Evolutionary conservation across 2,888 invertebrate genomes (phyloP).

Genomic region (Morinoia aosen): DNA sequence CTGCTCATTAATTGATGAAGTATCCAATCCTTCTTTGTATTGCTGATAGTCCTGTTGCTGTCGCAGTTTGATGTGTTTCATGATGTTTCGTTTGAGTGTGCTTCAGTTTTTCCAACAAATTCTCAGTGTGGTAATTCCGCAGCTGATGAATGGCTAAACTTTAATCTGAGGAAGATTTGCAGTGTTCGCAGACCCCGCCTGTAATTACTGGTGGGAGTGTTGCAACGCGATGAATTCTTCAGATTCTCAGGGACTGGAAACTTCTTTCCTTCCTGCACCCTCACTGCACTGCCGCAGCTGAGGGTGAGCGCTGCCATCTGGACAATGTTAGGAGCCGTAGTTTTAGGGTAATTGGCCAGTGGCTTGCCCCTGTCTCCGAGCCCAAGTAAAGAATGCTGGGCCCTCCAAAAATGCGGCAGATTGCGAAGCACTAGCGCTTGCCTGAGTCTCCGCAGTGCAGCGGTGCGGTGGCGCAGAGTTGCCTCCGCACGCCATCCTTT

Average conservation of each 20-base stretch:
- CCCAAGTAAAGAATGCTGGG: conserved; percentile 27
- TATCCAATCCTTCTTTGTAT: not conserved
- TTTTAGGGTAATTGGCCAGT: conserved; percentile 38
- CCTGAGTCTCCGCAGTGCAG: not conserved
- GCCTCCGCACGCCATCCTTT: not conserved
- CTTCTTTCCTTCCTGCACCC: not conserved
- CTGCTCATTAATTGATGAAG: not conserved
- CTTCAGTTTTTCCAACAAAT: not conserved
- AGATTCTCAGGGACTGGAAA: not conserved
- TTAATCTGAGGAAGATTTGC: not conserved
- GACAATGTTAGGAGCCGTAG: conserved; percentile 14
- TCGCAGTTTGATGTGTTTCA: not conserved
- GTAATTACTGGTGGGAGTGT: not conserved
- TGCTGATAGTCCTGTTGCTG: not conserved
- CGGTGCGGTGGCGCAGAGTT: not conserved
- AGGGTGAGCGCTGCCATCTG: not conserved
- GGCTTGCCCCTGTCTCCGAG: conserved; percentile 30
- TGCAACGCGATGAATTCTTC: not conserved
- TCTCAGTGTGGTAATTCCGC: not conserved
- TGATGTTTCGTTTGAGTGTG: not conserved
- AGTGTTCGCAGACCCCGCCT: not conserved
- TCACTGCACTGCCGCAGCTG: not conserved
- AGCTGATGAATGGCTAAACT: not conserved
- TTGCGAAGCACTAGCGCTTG: not conserved
- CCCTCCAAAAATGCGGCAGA: conserved; percentile 38